Evolutionary conservation across 2,888 invertebrate genomes (phyloP).

Genomic region (Ernsta delagoae): DNA sequence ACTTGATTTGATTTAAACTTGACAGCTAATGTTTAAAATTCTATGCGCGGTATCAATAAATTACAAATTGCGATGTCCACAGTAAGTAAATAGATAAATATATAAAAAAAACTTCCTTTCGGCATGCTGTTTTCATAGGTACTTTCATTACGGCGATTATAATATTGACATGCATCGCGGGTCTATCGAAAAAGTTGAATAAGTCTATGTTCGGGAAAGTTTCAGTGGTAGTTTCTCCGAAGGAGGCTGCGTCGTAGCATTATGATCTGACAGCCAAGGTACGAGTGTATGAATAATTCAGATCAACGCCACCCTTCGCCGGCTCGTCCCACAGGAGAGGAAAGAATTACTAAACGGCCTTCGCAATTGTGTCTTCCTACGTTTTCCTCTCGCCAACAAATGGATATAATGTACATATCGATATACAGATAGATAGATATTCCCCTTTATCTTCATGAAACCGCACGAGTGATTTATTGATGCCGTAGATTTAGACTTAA

Average conservation of each 20-base stretch:
- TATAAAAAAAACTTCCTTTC: too few species aligned
- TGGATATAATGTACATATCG: too few species aligned
- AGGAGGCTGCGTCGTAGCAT: slow-evolving; percentile 54
- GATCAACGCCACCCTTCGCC: slow-evolving; percentile 58
- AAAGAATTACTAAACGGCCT: slow-evolving; percentile 45
- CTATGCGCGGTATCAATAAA: too few species aligned
- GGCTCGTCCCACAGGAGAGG: slow-evolving; percentile 50
- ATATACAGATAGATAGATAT: not conserved
- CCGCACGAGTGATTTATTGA: slow-evolving; percentile 35
- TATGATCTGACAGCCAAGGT: slow-evolving; percentile 61
- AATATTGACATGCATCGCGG: not conserved
- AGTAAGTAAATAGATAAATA: too few species aligned
- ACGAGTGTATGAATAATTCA: slow-evolving; percentile 73
- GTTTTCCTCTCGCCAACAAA: slow-evolving; percentile 24
- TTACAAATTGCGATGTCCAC: too few species aligned
- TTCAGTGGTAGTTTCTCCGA: slow-evolving; percentile 48
- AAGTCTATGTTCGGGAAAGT: slow-evolving; percentile 38
- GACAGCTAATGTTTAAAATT: too few species aligned
- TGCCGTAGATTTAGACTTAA: slow-evolving; percentile 1
- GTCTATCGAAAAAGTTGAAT: slow-evolving; percentile 20
- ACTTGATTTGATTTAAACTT: too few species aligned
- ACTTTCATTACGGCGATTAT: too few species aligned
- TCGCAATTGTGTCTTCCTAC: slow-evolving; percentile 43
- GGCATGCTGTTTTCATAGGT: too few species aligned
- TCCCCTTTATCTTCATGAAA: slow-evolving; percentile 26